A percentile compares a stretch with the other conserved stretches of the same genome.
Conservation (phyloP, 2,113 vertebrate genomes). For the Dissostichus mawsoni region DNA sequence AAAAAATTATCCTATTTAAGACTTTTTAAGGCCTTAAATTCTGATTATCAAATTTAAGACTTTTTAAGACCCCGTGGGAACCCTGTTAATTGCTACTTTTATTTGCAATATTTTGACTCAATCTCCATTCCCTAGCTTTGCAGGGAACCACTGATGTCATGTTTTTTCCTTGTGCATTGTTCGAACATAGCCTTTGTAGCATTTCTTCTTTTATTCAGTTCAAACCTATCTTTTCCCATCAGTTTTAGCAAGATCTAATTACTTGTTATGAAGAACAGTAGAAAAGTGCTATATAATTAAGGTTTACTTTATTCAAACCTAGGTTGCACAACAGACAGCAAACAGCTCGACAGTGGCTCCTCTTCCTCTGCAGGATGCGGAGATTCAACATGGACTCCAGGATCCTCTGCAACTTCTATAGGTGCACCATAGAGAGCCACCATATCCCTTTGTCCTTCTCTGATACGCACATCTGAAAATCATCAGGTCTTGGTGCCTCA, state of each 20-base stretch:
- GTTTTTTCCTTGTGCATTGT: neutral
- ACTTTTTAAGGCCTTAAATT: too few species aligned
- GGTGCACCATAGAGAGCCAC: too few species aligned
- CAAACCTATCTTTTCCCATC: neutral
- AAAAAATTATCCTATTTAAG: too few species aligned
- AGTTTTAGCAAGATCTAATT: neutral
- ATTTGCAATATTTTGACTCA: constrained; percentile 54
- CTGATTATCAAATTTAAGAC: too few species aligned
- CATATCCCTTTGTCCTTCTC: constrained; percentile 84
- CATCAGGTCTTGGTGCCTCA: constrained; percentile 83
- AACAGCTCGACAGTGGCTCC: too few species aligned
- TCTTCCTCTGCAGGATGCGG: too few species aligned
- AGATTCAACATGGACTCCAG: too few species aligned
- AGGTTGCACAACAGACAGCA: too few species aligned
- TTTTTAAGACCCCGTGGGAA: too few species aligned
- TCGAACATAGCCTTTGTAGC: neutral
- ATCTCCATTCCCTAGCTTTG: neutral
- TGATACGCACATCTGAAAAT: constrained; percentile 86
- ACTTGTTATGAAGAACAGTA: neutral
- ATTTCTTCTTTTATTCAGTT: neutral
- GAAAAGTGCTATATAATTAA: too few species aligned
- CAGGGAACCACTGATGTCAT: constrained; percentile 9
- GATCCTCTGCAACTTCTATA: too few species aligned
- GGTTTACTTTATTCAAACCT: too few species aligned
- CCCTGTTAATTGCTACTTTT: constrained; percentile 69